A percentile compares a stretch with the other conserved stretches of the same genome.
These are phyloP conservation scores for Hypocryptadius cinnamomeus DNA, from an alignment of 2,113 vertebrate species.

Conservation along the genomic window DNA sequence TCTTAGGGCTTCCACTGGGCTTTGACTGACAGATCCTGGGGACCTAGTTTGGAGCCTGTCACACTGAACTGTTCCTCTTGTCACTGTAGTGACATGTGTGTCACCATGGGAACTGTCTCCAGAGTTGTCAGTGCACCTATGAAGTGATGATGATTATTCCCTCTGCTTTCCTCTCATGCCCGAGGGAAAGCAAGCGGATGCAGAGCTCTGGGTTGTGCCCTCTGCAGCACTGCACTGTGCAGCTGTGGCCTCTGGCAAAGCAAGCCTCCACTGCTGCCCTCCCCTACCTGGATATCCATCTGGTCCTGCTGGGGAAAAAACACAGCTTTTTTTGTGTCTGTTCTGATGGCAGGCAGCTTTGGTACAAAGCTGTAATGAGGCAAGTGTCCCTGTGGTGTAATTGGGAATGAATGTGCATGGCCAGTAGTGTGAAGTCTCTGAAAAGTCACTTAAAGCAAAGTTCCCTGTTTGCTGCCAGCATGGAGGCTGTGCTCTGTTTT, in stretches of 20 bases:
- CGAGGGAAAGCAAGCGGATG: background rate
- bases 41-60: slow-evolving; percentile 33
- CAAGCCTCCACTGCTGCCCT: background rate
- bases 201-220: background rate
- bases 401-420: background rate
- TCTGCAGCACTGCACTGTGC: background rate
- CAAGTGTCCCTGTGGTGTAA: slow-evolving; percentile 37
- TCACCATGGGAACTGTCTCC: slow-evolving; percentile 60
- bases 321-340: background rate
- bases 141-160: slow-evolving; percentile 11
- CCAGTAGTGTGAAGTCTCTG: slow-evolving; percentile 1
- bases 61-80: slow-evolving; percentile 2
- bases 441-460: slow-evolving; percentile 6
- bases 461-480: background rate
- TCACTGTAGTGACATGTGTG: slow-evolving; percentile 21
- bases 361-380: slow-evolving; percentile 24
- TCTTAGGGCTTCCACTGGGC: background rate
- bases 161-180: background rate
- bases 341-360: slow-evolving; percentile 29
- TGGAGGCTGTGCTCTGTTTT: background rate
- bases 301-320: slow-evolving; percentile 36
- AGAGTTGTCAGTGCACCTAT: slow-evolving; percentile 26
- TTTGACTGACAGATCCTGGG: slow-evolving; percentile 17
- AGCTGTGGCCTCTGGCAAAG: slow-evolving; percentile 5
- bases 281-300: slow-evolving; percentile 31